Evolutionary conservation across 2,888 invertebrate species (phyloP), one percentile per base, ranked within the genome.

Genomic region (Phalera bucephala): DNA sequence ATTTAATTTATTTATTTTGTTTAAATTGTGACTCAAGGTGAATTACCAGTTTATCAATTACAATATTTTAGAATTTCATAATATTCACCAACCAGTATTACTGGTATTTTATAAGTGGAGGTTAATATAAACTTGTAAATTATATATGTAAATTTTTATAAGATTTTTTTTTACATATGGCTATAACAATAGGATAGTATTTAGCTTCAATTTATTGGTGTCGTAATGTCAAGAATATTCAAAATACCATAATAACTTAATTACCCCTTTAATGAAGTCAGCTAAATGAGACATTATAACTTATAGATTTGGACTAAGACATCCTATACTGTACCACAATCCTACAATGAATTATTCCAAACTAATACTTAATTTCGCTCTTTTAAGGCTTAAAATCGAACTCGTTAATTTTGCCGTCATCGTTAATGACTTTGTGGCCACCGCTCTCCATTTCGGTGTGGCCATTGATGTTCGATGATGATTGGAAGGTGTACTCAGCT

Each of bases 321-420:
- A n/a, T n/a, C n/a, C n/a, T n/a, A n/a, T n/a, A n/a, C n/a, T n/a
- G n/a, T n/a, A n/a, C 17, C 17, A 17, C 5, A 5, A 17, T 17
- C 17, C 14, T 20, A 20, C 23, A 20, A 33, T 13, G 12, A 33
- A 9, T 27, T 13, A 17, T 25, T 26, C n/a, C 9, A 27, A 27
- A 27, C 3, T 10, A 19, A 15, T 3, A 34, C 15, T 3, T 29
- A 22, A 8, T 14, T 15, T 8, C 19, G 9, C 5, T 7, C 3
- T 10, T 21, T 14, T 23, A 48, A 1, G 75, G 76, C 9, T 54
- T 49, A 41, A 77, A 72, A 27, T 74, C 71, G 53, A 92, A 93
- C 43, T 92, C 91, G 6, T 91, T 87, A 31, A 95, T 76, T 64
- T 91, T 92, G 39, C 95, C 95, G 63, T 95, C 93, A 48, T 94